Base-by-base conservation (phyloP, 2,888 invertebrate species). In the Octodonta nipae region DNA sequence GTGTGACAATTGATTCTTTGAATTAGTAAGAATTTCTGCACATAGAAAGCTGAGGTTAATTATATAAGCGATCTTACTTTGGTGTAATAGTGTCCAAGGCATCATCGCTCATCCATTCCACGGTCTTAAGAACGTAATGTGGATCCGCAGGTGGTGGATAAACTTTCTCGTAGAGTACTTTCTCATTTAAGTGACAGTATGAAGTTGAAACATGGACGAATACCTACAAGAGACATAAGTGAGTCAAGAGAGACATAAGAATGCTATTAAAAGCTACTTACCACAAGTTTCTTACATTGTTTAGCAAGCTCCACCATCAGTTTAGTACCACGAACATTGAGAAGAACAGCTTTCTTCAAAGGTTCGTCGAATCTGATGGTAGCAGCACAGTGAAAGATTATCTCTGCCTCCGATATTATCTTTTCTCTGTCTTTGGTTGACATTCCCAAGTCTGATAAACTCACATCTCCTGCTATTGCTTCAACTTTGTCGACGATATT, bases 301-400 rank as follows among this genome's bases (percentile, higher is more conserved):
- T 77, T 79, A 29, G 83, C 91, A 33, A 96, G 59, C 6, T 84
- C 78, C 36, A 96, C 58, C 68, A 95, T 77, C 39, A 81, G 71
- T 55, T 86, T 83, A 1, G 92, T 92, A 20, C 91, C 95, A 34
- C 88, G 70, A 0, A 91, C 84, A 61, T 96, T 98, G 60, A 96
- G 68, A 33, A 91, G 66, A 5, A 95, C 84, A 1, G 96, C 91
- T 43, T 75, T 77, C 54, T 84, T 85, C 30, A 98, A 66, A 11
- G 80, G 74, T 57, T 95, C 95, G 58, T 96, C 93, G 55, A 96
- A 91, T 60, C 78, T 68, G 36, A 79, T 71, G 10, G 78, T 78
- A 2, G 79, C 78, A 2, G 78, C 78, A 35, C 75, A 52, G 52
- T 96, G 96, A 53, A 87, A 83, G n/a, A 96, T 79, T 22, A 92